Percentiles rank a stretch among this genome's conserved stretches.
Conservation (phyloP, 2,888 invertebrate genomes). For the Heliconius charithonia region DNA sequence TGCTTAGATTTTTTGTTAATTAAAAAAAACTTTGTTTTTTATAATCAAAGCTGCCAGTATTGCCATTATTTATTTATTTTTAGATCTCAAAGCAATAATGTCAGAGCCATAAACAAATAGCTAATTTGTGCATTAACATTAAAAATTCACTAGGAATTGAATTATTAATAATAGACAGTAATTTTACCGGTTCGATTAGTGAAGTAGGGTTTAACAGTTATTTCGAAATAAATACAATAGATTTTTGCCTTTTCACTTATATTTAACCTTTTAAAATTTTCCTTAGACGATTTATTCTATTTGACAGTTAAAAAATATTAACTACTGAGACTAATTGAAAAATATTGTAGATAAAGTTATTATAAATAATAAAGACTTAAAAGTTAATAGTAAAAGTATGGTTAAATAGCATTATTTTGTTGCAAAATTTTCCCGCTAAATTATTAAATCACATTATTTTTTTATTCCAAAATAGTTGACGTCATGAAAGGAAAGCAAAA, state of each 20-base stretch:
- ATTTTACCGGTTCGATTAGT: constrained; percentile 17
- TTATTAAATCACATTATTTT: not conserved
- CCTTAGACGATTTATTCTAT: not conserved
- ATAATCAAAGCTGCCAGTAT: constrained; percentile 20
- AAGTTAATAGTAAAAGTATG: not conserved
- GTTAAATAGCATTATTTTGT: not conserved
- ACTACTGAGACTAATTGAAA: constrained; percentile 7
- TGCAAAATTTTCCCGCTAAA: not conserved
- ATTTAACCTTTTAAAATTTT: constrained; percentile 19
- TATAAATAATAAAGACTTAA: not conserved
- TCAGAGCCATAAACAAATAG: constrained; percentile 18
- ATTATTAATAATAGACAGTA: constrained; percentile 2
- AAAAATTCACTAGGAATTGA: constrained; percentile 9
- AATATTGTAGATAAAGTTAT: constrained; percentile 12
- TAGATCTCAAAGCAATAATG: constrained; percentile 29
- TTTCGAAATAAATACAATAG: constrained; percentile 14
- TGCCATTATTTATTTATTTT: constrained; percentile 26
- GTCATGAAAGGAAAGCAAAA: not conserved
- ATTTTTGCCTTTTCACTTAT: constrained; percentile 18
- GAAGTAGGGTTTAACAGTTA: constrained; percentile 17
- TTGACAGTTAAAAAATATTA: constrained; percentile 8
- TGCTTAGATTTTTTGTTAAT: not conserved
- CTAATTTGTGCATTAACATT: not conserved
- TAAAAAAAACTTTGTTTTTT: not conserved
- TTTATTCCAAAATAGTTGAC: not conserved